These are phyloP conservation scores for Dallia pectoralis DNA, from an alignment of 2,797 vertebrate genomes.

Conservation along the genomic window DNA sequence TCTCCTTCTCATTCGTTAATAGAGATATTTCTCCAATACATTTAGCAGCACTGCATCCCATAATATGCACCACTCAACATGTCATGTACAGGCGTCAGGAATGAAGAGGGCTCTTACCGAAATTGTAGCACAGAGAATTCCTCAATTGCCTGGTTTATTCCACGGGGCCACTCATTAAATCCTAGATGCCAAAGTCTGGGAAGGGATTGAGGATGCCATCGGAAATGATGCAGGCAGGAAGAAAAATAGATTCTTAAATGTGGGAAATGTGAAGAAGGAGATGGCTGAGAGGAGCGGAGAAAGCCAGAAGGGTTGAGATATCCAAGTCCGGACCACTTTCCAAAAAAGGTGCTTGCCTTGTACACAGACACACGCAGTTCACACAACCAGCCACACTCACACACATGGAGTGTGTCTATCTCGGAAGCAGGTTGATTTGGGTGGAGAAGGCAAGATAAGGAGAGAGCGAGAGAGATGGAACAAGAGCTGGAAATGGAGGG, in stretches of 20 bases:
- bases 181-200: slow-evolving; percentile 64
- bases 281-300: slow-evolving; percentile 21
- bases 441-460: slow-evolving; percentile 53
- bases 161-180: slow-evolving; percentile 73
- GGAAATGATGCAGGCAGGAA: slow-evolving; percentile 44
- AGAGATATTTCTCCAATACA: slow-evolving; percentile 45
- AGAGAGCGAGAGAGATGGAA: slow-evolving; percentile 38
- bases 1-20: slow-evolving; percentile 39
- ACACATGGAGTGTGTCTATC: slow-evolving; percentile 19
- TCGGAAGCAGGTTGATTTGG: slow-evolving; percentile 38
- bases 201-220: slow-evolving; percentile 67
- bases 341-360: slow-evolving; percentile 54
- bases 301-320: slow-evolving; percentile 44
- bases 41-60: slow-evolving; percentile 42
- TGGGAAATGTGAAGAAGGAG: slow-evolving; percentile 16
- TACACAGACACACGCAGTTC: slow-evolving; percentile 54
- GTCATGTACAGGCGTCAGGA: slow-evolving; percentile 51
- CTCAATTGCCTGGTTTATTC: slow-evolving; percentile 67
- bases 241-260: slow-evolving; percentile 48
- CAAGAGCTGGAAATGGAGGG: slow-evolving; percentile 19
- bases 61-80: slow-evolving; percentile 59
- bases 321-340: slow-evolving; percentile 67
- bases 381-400: slow-evolving; percentile 32
- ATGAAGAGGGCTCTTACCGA: slow-evolving; percentile 66
- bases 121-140: slow-evolving; percentile 60